These are phyloP conservation scores for Drosophila trapezifrons DNA, from an alignment of 1,140 invertebrate species.

Conservation along the genomic window DNA sequence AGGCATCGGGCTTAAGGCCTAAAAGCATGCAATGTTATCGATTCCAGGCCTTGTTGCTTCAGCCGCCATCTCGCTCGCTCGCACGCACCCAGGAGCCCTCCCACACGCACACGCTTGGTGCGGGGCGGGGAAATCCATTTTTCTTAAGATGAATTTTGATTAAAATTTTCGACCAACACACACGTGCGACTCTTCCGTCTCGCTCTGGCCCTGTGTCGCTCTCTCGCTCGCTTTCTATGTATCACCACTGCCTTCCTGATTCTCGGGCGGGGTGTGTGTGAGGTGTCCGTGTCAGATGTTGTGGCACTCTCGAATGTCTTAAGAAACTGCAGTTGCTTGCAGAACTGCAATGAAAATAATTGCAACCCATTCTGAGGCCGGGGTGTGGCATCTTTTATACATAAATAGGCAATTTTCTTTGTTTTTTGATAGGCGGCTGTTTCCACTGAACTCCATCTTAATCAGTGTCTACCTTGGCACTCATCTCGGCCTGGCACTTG, in stretches of 20 bases:
- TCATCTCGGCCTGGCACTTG: background rate
- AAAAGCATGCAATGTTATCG: conserved; percentile 70
- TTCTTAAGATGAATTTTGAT: conserved; percentile 81
- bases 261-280: conserved; percentile 1
- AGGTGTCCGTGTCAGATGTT: conserved; percentile 5
- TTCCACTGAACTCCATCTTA: background rate
- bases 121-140: conserved; percentile 58
- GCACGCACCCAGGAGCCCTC: conserved; percentile 10
- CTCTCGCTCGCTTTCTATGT: conserved; percentile 48
- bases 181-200: conserved; percentile 39
- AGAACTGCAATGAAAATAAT: conserved; percentile 40
- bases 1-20: conserved; percentile 55
- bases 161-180: conserved; percentile 74
- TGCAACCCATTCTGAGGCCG: conserved; percentile 12
- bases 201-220: conserved; percentile 5
- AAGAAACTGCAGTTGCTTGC: conserved; percentile 73
- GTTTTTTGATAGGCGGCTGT: conserved; percentile 46
- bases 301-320: conserved; percentile 56
- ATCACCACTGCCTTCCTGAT: conserved; percentile 28
- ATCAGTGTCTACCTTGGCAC: background rate
- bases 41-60: conserved; percentile 57
- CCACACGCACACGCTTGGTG: background rate
- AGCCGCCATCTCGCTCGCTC: conserved; percentile 62
- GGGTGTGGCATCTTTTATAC: conserved; percentile 50
- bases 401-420: conserved; percentile 75